A percentile compares a stretch with the other conserved stretches of the same genome.
Evolutionary conservation across 2,888 invertebrate species (phyloP).

Genomic region (Caprella mutica): DNA sequence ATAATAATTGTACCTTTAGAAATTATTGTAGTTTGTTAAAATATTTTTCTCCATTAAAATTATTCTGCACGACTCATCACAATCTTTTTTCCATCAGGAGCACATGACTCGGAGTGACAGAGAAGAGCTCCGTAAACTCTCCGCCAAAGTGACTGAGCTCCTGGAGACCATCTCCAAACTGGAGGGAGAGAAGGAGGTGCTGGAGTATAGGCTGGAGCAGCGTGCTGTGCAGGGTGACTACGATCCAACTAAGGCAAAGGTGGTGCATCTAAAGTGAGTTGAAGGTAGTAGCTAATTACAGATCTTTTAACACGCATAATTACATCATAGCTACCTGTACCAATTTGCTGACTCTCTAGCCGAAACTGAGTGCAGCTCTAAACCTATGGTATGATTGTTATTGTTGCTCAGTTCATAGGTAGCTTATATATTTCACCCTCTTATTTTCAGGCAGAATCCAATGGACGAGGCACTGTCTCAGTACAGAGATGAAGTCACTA

Average conservation of each 20-base stretch:
- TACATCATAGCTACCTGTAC: no score
- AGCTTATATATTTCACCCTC: no score
- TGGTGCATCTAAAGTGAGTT: constrained; percentile 39
- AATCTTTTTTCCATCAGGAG: not conserved
- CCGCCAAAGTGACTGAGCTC: constrained; percentile 41
- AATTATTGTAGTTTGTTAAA: no score
- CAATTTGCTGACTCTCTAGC: no score
- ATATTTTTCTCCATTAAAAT: no score
- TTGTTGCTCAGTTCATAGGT: no score
- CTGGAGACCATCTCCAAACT: constrained; percentile 41
- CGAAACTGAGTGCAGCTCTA: no score
- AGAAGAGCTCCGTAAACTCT: constrained; percentile 38
- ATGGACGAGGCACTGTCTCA: not conserved
- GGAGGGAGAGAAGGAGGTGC: constrained; percentile 48
- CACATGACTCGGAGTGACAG: not conserved
- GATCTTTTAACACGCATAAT: no score
- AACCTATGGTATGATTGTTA: no score
- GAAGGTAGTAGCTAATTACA: no score
- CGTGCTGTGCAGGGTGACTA: constrained; percentile 50
- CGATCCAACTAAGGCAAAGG: constrained; percentile 40
- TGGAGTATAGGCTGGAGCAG: constrained; percentile 57
- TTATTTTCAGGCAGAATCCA: constrained; percentile 3
- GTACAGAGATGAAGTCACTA: not conserved
- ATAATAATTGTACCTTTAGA: no score
- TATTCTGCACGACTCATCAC: not conserved